Base-by-base conservation (phyloP, 2,888 invertebrate species). In the Anorthoa munda region DNA sequence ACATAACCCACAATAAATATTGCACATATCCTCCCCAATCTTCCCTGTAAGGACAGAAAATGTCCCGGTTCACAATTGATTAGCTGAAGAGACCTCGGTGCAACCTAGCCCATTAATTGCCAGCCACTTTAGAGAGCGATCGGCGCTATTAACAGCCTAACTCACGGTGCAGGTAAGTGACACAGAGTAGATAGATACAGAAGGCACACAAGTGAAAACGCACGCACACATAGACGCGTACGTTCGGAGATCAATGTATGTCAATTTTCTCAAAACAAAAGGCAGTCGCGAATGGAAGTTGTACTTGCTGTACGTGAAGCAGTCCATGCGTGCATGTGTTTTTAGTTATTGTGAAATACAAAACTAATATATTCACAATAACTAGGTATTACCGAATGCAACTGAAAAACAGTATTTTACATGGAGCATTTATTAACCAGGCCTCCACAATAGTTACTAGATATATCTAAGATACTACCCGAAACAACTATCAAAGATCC, bases 21-120 rank as follows among this genome's bases (percentile, higher is more conserved):
- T 71, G 26, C 59, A 70, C 68, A 74, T 75, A 9, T 59, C 21
- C 45, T 21, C 53, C 55, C 68, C 56, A 65, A 74, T 73, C 50
- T 65, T 58, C 23, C 18, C 31, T 66, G 50, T 76, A 70, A 77
- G 83, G 81, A 83, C 78, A 81, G 83, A 84, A 85, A 89, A 88
- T 87, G 81, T 82, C 83, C 82, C 85, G 85, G 85, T 73, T 79
- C 59, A 83, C 89, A 93, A 92, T 92, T 93, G 90, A 92, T 93
- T 90, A 89, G 88, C 82, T 83, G 81, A 83, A 77, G 75, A 85
- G 89, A 88, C 89, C 87, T 82, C 86, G 67, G 76, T 88, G 90
- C 88, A 89, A 85, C 87, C 88, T 84, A 77, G 66, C 72, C 87
- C 90, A 91, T 92, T 91, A 92, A 91, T 92, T 89, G 87, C 77